Conservation (phyloP, 35 echinoderm and acorn worm species). For the Apostichopus parvimensis region DNA sequence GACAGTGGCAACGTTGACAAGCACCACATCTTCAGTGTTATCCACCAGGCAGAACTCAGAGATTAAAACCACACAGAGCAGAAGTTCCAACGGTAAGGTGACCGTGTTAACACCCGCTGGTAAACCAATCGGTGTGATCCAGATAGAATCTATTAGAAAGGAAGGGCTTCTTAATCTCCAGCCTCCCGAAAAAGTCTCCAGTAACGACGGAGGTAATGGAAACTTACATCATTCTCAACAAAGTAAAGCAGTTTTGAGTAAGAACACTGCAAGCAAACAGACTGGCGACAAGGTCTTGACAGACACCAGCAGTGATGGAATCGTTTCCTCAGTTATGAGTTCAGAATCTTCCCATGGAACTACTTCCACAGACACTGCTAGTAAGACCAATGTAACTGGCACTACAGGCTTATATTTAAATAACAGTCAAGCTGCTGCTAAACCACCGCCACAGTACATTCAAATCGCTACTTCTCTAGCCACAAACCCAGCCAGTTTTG, state of each 20-base stretch:
- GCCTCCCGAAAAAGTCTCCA: not conserved
- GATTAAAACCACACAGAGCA: conserved; percentile 13
- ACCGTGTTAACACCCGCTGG: conserved; percentile 3
- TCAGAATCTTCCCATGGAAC: not conserved
- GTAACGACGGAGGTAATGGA: not conserved
- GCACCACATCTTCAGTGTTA: conserved; percentile 1
- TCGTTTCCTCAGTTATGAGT: not conserved
- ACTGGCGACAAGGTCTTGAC: not conserved
- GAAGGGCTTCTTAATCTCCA: not conserved
- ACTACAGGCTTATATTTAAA: not conserved
- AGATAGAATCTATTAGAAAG: not conserved
- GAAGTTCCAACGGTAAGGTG: conserved; percentile 14
- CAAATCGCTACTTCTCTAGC: not conserved
- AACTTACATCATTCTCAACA: not conserved
- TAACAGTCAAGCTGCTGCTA: not conserved
- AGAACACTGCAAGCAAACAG: not conserved
- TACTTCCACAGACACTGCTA: not conserved
- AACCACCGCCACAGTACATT: not conserved
- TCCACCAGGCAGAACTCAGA: conserved; percentile 23
- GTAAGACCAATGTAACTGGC: not conserved
- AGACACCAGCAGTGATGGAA: not conserved
- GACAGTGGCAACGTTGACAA: not conserved
- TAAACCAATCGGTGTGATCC: not conserved
- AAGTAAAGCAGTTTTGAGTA: too few species aligned
- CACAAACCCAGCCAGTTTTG: too few species aligned